Percentiles rank a stretch among this genome's conserved stretches.
Conservation (phyloP, 2,888 invertebrate genomes). For the Miltochrista miniata region DNA sequence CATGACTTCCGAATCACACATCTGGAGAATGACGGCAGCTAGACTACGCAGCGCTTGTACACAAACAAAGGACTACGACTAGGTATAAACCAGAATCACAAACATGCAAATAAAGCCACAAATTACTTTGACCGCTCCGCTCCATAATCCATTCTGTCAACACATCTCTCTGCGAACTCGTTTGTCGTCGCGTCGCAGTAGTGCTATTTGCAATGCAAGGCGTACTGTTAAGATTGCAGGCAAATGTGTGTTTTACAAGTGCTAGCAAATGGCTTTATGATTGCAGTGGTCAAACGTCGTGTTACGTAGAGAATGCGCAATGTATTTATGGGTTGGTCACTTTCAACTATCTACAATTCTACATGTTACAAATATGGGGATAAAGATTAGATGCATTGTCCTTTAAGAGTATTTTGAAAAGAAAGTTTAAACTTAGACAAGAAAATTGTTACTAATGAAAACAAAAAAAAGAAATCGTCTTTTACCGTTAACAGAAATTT, state of each 20-base stretch:
- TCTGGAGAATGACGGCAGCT: no score
- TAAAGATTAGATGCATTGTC: no score
- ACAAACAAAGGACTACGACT: no score
- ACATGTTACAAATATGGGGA: no score
- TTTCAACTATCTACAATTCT: neutral
- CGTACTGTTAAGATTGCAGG: neutral
- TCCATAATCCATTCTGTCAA: neutral
- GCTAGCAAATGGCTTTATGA: slow-evolving; percentile 5
- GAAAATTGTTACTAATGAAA: no score
- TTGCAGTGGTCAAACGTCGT: neutral
- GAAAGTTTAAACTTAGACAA: no score
- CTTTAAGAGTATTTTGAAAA: no score
- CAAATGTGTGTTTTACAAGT: neutral
- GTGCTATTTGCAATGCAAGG: slow-evolving; percentile 9
- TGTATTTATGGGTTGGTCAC: neutral
- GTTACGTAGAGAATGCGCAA: neutral
- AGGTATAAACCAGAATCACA: no score
- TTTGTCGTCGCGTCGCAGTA: neutral
- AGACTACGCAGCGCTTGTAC: no score
- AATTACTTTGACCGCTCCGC: neutral
- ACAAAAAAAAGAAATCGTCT: no score
- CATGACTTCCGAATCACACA: no score
- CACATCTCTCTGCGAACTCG: neutral
- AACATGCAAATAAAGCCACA: neutral
- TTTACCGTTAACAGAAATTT: no score